Evolutionary conservation across 2,113 vertebrate genomes (phyloP).

Genomic region (Thinocorus orbignyianus): DNA sequence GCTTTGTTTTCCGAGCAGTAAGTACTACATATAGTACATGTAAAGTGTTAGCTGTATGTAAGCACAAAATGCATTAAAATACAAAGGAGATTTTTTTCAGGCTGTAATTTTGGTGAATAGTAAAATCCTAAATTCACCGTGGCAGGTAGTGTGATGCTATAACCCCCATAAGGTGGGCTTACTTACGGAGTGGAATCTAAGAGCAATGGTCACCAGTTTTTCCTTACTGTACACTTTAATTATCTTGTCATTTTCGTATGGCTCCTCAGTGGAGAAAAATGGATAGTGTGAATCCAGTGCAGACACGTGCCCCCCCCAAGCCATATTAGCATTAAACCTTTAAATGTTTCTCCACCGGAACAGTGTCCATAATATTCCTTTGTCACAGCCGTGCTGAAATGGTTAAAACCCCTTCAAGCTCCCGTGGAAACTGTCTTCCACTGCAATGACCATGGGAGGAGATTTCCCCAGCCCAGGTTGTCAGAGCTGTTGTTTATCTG

Average conservation of each 20-base stretch:
- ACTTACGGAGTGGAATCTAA: conserved; percentile 65
- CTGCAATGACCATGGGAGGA: conserved; percentile 79
- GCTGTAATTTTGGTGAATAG: conserved; percentile 72
- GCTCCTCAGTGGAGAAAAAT: conserved; percentile 54
- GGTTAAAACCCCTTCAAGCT: conserved; percentile 79
- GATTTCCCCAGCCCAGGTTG: conserved; percentile 70
- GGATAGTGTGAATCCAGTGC: conserved; percentile 20
- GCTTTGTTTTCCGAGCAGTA: conserved; percentile 83
- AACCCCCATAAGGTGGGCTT: conserved; percentile 69
- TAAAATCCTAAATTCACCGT: conserved; percentile 60
- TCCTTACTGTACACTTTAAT: conserved; percentile 69
- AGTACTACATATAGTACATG: conserved; percentile 79
- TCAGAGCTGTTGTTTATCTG: conserved; percentile 66
- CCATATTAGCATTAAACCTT: conserved; percentile 66
- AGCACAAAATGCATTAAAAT: conserved; percentile 78
- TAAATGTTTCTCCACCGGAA: conserved; percentile 53
- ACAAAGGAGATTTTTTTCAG: conserved; percentile 76
- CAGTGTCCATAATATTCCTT: conserved; percentile 51
- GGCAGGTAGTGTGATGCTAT: conserved; percentile 80
- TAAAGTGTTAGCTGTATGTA: conserved; percentile 79
- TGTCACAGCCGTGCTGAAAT: conserved; percentile 62
- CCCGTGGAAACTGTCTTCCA: conserved; percentile 87
- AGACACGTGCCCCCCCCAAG: conserved; percentile 38
- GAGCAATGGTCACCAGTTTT: conserved; percentile 75
- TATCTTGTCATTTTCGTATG: conserved; percentile 67